These are phyloP conservation scores for Pachyrhynchus sulphureomaculatus DNA, from an alignment of 1,140 invertebrate species.

Conservation along the genomic window DNA sequence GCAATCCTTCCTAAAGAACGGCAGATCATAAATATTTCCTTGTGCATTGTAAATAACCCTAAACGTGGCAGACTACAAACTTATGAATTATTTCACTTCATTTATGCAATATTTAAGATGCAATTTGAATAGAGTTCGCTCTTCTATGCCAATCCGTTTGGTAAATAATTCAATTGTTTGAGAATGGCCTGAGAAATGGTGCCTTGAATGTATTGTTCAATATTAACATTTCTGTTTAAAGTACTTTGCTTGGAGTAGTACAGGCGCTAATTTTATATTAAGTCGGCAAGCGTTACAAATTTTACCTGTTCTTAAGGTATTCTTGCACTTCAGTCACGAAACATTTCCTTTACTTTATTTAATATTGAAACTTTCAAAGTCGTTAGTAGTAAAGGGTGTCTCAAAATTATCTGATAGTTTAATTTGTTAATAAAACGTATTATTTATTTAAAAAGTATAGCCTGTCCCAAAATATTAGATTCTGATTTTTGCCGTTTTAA, in stretches of 20 bases:
- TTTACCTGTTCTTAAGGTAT: neutral
- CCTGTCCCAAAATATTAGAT: too few relatives aligned
- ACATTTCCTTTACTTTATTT: neutral
- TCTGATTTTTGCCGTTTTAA: too few relatives aligned
- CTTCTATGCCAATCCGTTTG: slow-evolving; percentile 53
- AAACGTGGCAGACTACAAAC: slow-evolving; percentile 54
- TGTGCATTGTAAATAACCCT: slow-evolving; percentile 54
- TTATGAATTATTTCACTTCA: slow-evolving; percentile 53
- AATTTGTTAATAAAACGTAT: too few relatives aligned
- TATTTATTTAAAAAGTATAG: too few relatives aligned
- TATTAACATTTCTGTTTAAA: slow-evolving; percentile 49
- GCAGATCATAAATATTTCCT: slow-evolving; percentile 52
- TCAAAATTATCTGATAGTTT: too few relatives aligned
- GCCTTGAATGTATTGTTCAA: slow-evolving; percentile 48
- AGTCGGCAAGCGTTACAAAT: neutral
- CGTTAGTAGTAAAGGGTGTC: too few relatives aligned
- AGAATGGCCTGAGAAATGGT: slow-evolving; percentile 48
- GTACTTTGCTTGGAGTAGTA: slow-evolving; percentile 32
- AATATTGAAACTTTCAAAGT: too few relatives aligned
- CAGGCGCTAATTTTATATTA: slow-evolving; percentile 45
- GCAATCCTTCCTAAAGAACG: slow-evolving; percentile 45
- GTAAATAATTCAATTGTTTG: slow-evolving; percentile 54
- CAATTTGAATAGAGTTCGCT: slow-evolving; percentile 53
- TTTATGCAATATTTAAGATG: slow-evolving; percentile 53
- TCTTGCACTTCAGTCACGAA: neutral